Evolutionary conservation across 2,888 invertebrate genomes (phyloP).

Genomic region (Dryobotodes eremita): DNA sequence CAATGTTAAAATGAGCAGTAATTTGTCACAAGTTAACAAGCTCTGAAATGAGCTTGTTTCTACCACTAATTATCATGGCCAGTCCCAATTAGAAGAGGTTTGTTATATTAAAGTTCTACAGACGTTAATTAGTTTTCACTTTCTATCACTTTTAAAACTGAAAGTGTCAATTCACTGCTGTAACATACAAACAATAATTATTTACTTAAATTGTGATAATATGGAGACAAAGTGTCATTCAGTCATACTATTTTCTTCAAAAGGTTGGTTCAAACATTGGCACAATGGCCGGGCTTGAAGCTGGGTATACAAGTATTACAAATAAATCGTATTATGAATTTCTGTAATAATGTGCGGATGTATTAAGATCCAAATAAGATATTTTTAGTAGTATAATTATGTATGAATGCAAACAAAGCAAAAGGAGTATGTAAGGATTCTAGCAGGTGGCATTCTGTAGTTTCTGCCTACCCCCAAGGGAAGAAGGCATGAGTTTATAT

Average conservation of each 20-base stretch:
- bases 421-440: too few relatives aligned
- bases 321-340: too few relatives aligned
- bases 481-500: too few relatives aligned
- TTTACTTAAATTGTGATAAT: constrained; percentile 1
- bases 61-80: background rate
- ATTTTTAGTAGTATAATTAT: background rate
- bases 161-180: background rate
- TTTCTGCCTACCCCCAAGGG: too few relatives aligned
- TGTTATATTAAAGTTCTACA: constrained; percentile 1
- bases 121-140: constrained; percentile 7
- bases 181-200: constrained; percentile 11
- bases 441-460: too few relatives aligned
- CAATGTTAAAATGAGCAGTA: background rate
- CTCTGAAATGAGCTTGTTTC: constrained; percentile 8
- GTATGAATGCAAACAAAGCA: too few relatives aligned
- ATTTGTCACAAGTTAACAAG: background rate
- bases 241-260: background rate
- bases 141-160: constrained; percentile 1
- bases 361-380: background rate
- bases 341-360: too few relatives aligned
- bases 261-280: background rate
- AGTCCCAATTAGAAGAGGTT: constrained; percentile 3
- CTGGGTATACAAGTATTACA: background rate
- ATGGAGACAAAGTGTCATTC: background rate
- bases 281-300: too few relatives aligned